Conservation (phyloP, 2,888 invertebrate genomes). For the Crioceris asparagi region DNA sequence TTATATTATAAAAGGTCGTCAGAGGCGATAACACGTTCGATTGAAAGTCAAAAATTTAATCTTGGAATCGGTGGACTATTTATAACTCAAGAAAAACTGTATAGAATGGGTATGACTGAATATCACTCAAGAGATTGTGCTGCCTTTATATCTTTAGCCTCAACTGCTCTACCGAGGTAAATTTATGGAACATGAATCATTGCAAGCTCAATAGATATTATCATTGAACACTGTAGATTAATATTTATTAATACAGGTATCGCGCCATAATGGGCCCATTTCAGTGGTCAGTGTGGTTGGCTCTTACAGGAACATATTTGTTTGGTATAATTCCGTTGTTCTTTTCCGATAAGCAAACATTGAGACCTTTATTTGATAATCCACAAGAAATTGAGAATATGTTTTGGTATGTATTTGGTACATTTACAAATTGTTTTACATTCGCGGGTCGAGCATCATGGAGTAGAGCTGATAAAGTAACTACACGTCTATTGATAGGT, state of each 20-base stretch:
- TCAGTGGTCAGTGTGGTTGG: conserved; percentile 71
- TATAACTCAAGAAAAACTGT: conserved; percentile 43
- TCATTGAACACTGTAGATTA: neutral
- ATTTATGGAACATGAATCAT: too few relatives aligned
- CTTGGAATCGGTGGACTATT: conserved; percentile 66
- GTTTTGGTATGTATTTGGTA: conserved; percentile 82
- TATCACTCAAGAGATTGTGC: conserved; percentile 68
- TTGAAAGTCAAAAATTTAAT: conserved; percentile 47
- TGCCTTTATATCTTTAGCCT: conserved; percentile 63
- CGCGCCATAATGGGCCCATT: conserved; percentile 77
- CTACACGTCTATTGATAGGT: conserved; percentile 65
- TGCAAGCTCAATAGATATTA: too few relatives aligned
- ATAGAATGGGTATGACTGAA: conserved; percentile 49
- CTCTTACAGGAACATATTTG: conserved; percentile 58
- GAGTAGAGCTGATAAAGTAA: conserved; percentile 56
- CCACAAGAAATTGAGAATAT: conserved; percentile 69
- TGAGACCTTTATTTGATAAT: conserved; percentile 53
- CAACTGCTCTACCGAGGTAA: conserved; percentile 66
- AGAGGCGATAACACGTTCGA: conserved; percentile 48
- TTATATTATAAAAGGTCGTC: too few relatives aligned
- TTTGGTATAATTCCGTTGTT: conserved; percentile 64
- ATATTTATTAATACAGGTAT: conserved; percentile 42
- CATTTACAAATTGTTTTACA: conserved; percentile 72
- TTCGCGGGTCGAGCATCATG: conserved; percentile 59
- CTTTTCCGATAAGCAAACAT: conserved; percentile 59